These are phyloP conservation scores for Mustela lutreola DNA, from an alignment of 2,113 vertebrate species.

Conservation along the genomic window DNA sequence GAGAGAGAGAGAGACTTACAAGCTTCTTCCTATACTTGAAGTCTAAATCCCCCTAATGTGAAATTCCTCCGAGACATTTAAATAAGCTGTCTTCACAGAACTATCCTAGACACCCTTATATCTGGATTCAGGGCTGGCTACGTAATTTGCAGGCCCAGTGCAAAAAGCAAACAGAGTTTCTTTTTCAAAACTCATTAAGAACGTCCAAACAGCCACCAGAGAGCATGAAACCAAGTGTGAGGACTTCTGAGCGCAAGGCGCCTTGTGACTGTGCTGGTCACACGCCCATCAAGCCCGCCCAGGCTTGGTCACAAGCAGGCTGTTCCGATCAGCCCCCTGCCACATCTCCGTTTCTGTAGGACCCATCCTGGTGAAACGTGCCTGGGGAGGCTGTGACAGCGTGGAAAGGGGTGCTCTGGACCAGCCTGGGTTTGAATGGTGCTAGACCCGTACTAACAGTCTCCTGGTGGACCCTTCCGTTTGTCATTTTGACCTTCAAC, in stretches of 20 bases:
- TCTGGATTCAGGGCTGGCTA: not conserved
- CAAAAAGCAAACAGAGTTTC: not conserved
- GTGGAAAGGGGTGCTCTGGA: fast-evolving
- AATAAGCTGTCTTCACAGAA: conserved; percentile 13
- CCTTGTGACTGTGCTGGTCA: fast-evolving
- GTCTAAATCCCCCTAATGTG: not conserved
- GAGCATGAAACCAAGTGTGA: not conserved
- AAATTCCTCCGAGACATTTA: not conserved
- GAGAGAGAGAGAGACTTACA: not conserved
- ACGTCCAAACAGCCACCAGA: not conserved
- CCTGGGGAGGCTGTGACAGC: not conserved
- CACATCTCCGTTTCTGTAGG: not conserved
- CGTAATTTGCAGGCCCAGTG: not conserved
- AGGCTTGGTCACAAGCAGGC: too few species aligned
- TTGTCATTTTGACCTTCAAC: not conserved
- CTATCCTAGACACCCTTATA: not conserved
- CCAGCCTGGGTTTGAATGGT: not conserved
- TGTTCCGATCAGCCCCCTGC: not conserved
- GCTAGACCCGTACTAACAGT: fast-evolving
- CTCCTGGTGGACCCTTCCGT: not conserved
- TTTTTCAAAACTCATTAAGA: not conserved
- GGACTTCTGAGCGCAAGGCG: not conserved
- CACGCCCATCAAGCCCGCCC: fast-evolving
- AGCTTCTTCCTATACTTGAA: not conserved
- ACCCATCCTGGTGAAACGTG: not conserved